These are phyloP conservation scores for Lampropteryx suffumata DNA, from an alignment of 2,888 invertebrate genomes.

Conservation along the genomic window DNA sequence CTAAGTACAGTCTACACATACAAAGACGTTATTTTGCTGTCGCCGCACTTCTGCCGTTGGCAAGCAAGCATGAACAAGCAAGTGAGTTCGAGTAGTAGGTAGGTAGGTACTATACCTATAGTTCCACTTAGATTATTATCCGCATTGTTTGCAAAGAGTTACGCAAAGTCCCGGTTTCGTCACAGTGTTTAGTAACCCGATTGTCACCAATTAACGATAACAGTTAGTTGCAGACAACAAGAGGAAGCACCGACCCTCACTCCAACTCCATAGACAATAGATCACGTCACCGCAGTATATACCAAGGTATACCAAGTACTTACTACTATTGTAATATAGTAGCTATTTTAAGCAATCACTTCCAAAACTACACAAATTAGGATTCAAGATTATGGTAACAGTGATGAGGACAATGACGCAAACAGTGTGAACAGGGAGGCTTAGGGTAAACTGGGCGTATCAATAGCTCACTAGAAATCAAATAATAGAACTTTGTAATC, in stretches of 20 bases:
- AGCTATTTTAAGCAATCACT: no score
- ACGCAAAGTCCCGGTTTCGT: constrained; percentile 17
- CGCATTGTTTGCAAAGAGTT: constrained; percentile 14
- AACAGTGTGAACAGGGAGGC: constrained; percentile 19
- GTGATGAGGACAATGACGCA: constrained; percentile 25
- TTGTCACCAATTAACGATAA: constrained; percentile 30
- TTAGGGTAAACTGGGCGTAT: no score
- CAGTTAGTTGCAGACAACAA: constrained; percentile 18
- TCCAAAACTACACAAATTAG: constrained; percentile 7
- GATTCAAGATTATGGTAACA: constrained; percentile 16
- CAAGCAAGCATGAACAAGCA: no score
- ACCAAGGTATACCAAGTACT: background rate
- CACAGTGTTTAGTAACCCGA: constrained; percentile 21
- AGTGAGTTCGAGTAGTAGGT: no score
- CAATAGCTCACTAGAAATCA: no score
- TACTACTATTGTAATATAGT: no score
- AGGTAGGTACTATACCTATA: background rate
- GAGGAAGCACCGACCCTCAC: constrained; percentile 36
- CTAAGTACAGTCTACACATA: no score
- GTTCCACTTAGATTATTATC: constrained; percentile 5
- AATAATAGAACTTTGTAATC: no score
- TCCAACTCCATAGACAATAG: constrained; percentile 26
- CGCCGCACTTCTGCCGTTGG: no score
- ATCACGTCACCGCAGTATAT: background rate
- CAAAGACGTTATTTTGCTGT: no score